Evolutionary conservation across 2,113 vertebrate genomes (phyloP), one percentile per base, ranked within the genome.

Genomic region (Sclerurus mexicanus): DNA sequence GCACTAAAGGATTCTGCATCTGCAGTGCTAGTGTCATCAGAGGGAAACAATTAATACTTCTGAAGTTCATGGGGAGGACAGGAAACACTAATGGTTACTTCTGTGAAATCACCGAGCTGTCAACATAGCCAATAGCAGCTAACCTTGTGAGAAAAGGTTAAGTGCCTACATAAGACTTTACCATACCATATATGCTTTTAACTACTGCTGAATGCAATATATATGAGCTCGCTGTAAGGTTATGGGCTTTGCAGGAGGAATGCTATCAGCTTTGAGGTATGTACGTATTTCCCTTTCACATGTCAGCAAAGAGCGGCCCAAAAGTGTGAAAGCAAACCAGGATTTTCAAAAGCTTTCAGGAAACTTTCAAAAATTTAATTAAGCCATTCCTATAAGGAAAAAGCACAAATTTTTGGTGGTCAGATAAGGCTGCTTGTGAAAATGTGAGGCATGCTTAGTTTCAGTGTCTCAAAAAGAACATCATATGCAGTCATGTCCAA

Each of bases 41-140:
- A 52, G 78, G 87, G 89, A 95, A 96, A 96, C 91, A 96, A 63
- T 46, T 87, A 87, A 84, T 81, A 67, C 37, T 94, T 87, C 7
- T 16, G 14, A 89, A 81, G 96, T 91, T 94, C 93, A 85, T 6
- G n/a, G 77, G 33, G 60, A 94, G 95, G 89, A 84, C 93, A 96
- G 96, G 91, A 96, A 95, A 74, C 64, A 24, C 64, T 81, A 90
- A 94, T 23, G 76, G 91, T 63, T 71, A 53, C 55, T 88, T 68
- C 86, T 89, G 64, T 74, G 85, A 77, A 89, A 84, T 53, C 23
- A 62, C 84, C 16, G 80, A 89, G 80, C 84, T 89, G 96, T 77
- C 10, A 0, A 40, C 58, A 25, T 0, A 49, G 75, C 66, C 2
- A 10, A 53, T 6, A 31, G 91, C 44, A 11, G 89, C 37, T 69